Evolutionary conservation across 2,888 invertebrate genomes (phyloP), one percentile per base, ranked within the genome.

Genomic region (Imbricaverruca yamaguchii): DNA sequence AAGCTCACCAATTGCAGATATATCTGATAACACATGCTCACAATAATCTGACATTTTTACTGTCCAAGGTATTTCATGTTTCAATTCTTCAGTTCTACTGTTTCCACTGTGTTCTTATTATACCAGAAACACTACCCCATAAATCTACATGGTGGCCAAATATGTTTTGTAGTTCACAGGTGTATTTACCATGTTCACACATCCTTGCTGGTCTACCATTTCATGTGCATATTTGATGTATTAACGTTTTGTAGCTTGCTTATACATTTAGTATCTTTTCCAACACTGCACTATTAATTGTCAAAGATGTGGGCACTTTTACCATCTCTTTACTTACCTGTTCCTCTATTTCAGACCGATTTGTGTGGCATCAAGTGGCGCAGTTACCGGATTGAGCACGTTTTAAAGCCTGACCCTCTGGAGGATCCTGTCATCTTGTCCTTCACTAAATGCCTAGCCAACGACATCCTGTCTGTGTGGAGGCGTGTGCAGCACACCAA

Each of bases 341-440:
- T 39, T 39, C 39, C 39, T 39, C 39, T 39, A 82, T 91, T 92
- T 21, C 91, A 98, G 98, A 98, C 98, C 89, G 98, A 99, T 91
- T 92, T 98, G 88, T 95, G 96, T 91, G 98, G 98, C 88, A 98
- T 98, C 90, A 97, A 97, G 94, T 98, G 98, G 98, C 94, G 95
- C 91, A 96, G 84, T 69, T 83, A 82, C 82, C 80, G 74, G 79
- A 80, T 80, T 55, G 81, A 81, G 23, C 81, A 80, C 61, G 80
- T 55, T 61, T 65, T 59, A 39, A 82, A 78, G 80, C 79, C 82
- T 61, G 86, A 86, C 77, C 94, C 94, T 84, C 91, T 95, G 86
- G 93, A 94, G 86, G 96, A 96, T 90, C 96, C 95, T 84, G 95
- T 95, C 86, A 90, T 95, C 87, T 92, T 93, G 88, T 94, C 95